Conservation (phyloP, 2,797 vertebrate genomes). For the Lycodopsis pacificus region DNA sequence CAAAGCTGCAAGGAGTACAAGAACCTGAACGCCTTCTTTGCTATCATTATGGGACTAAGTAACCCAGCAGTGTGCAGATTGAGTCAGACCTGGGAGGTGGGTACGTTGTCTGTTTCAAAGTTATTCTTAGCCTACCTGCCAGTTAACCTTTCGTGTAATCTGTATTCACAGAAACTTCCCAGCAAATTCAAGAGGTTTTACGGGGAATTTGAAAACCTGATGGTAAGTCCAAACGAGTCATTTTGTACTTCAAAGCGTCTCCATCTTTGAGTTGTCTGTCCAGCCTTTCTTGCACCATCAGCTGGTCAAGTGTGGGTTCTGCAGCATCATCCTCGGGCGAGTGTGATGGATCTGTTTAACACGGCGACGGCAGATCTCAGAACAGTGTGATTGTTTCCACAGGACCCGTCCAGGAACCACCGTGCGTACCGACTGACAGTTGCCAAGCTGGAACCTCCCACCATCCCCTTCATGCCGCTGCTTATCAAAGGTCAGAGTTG, state of each 20-base stretch:
- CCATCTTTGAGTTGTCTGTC: not conserved
- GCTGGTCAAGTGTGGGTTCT: slow-evolving; percentile 21
- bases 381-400: slow-evolving; percentile 70
- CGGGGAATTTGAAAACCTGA: slow-evolving; percentile 97
- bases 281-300: slow-evolving; percentile 26
- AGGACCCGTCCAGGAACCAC: slow-evolving; percentile 99
- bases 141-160: not conserved
- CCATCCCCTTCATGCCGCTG: slow-evolving; percentile 99
- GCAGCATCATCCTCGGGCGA: slow-evolving; percentile 4
- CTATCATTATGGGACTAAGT: slow-evolving; percentile 96
- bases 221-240: slow-evolving; percentile 85
- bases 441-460: slow-evolving; percentile 94
- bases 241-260: not conserved
- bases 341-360: slow-evolving; percentile 56
- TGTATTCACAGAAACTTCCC: slow-evolving; percentile 93
- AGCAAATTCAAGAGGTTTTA: slow-evolving; percentile 99
- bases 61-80: slow-evolving; percentile 96
- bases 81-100: slow-evolving; percentile 97
- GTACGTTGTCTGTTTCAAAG: slow-evolving; percentile 51
- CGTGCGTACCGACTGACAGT: slow-evolving; percentile 94
- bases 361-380: slow-evolving; percentile 51
- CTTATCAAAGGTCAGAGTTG: slow-evolving; percentile 94
- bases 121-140: not conserved
- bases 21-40: slow-evolving; percentile 98
- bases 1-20: slow-evolving; percentile 96